Evolutionary conservation across 1,140 invertebrate species (phyloP).

Genomic region (Heliconius melpomene): DNA sequence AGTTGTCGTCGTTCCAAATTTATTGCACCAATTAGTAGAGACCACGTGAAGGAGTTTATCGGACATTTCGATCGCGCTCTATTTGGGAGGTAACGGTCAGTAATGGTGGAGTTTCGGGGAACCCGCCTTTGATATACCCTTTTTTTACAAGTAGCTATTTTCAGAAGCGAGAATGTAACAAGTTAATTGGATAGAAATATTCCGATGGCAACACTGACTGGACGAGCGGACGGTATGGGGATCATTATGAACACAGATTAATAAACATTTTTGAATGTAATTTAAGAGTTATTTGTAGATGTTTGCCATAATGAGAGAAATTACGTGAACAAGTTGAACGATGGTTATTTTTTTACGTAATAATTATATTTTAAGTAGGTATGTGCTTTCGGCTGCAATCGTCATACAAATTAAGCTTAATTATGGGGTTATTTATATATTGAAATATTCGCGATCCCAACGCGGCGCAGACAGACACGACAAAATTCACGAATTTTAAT

Average conservation of each 20-base stretch:
- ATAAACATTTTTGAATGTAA: conserved; percentile 49
- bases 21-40: conserved; percentile 79
- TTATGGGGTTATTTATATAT: conserved; percentile 53
- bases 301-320: conserved; percentile 41
- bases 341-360: conserved; percentile 36
- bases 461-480: conserved; percentile 51
- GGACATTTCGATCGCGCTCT: conserved; percentile 62
- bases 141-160: conserved; percentile 65
- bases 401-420: conserved; percentile 58
- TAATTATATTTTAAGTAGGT: conserved; percentile 43
- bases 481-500: conserved; percentile 77
- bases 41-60: conserved; percentile 74
- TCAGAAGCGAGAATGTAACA: conserved; percentile 78
- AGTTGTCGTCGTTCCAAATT: conserved; percentile 70
- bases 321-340: conserved; percentile 24
- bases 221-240: conserved; percentile 50
- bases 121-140: conserved; percentile 58
- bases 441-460: conserved; percentile 41
- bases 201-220: conserved; percentile 55
- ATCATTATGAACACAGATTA: conserved; percentile 62
- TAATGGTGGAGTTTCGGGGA: conserved; percentile 75
- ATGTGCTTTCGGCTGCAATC: conserved; percentile 39
- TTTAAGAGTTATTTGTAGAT: conserved; percentile 39
- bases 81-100: conserved; percentile 77
- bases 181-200: conserved; percentile 77